Percentiles rank a stretch among this genome's conserved stretches.
phyloP scores from a whole-genome alignment of 1,140 invertebrate genomes.

The Daktulosphaira vitifoliae region DNA sequence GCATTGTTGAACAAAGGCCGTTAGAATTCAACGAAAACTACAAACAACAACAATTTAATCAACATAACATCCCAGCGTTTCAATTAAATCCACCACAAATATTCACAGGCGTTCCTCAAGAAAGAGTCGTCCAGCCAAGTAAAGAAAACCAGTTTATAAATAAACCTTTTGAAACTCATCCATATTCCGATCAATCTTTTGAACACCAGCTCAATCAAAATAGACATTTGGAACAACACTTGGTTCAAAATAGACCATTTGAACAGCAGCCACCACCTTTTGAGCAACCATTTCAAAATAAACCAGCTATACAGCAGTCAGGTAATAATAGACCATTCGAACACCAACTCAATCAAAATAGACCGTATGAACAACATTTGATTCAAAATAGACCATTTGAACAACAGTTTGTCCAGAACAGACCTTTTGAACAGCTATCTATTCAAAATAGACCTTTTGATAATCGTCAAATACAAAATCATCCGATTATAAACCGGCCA shows the following conservation, averaged over 20 bases:
- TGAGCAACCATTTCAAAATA: background rate
- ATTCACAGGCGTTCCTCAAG: background rate
- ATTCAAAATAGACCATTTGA: background rate
- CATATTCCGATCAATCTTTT: background rate
- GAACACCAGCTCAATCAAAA: background rate
- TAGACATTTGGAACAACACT: background rate
- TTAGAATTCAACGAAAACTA: background rate
- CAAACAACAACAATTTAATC: background rate
- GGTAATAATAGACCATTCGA: background rate
- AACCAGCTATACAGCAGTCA: too few species aligned
- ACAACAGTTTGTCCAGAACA: background rate
- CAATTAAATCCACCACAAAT: conserved; percentile 33
- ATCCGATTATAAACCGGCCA: conserved; percentile 4
- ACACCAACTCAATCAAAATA: background rate
- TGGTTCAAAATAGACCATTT: background rate
- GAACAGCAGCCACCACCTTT: conserved; percentile 1
- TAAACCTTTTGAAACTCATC: background rate
- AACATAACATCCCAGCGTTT: conserved; percentile 36
- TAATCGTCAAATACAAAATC: background rate
- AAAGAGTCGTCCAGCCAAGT: too few species aligned
- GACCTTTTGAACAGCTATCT: background rate
- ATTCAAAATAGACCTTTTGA: background rate
- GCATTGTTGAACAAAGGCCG: background rate
- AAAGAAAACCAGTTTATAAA: background rate
- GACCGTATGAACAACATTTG: background rate